These are phyloP conservation scores for Ammodytes marinus DNA, from an alignment of 2,113 vertebrate species.

Conservation along the genomic window DNA sequence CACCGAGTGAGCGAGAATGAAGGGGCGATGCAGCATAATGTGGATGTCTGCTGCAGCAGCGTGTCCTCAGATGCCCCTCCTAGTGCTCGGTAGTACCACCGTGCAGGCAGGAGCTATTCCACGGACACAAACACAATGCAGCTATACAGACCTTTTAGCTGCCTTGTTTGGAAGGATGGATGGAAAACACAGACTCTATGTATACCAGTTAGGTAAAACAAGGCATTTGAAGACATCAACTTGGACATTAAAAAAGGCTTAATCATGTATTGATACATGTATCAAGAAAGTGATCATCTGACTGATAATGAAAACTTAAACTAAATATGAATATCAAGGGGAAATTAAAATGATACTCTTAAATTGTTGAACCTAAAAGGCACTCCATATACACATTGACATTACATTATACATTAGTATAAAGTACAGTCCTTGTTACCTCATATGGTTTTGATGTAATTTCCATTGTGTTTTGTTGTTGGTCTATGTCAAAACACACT, in stretches of 20 bases:
- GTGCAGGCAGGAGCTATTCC: constrained; percentile 22
- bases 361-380: neutral
- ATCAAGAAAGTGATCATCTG: neutral
- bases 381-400: neutral
- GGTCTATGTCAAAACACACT: neutral
- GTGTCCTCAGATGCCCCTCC: constrained; percentile 60
- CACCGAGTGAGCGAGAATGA: constrained; percentile 19
- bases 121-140: neutral
- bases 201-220: neutral
- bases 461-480: neutral
- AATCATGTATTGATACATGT: neutral
- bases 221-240: neutral
- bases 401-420: neutral
- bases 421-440: neutral
- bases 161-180: neutral
- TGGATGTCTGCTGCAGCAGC: constrained; percentile 56
- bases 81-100: constrained; percentile 38
- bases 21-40: constrained; percentile 58
- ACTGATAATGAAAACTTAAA: neutral
- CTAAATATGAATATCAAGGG: too few relatives aligned
- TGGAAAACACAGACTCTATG: neutral
- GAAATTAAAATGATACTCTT: neutral
- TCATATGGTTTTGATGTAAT: neutral
- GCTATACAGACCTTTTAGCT: neutral
- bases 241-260: too few relatives aligned